Conservation (phyloP, 2,888 invertebrate genomes). For the Chloromyia formosa region DNA sequence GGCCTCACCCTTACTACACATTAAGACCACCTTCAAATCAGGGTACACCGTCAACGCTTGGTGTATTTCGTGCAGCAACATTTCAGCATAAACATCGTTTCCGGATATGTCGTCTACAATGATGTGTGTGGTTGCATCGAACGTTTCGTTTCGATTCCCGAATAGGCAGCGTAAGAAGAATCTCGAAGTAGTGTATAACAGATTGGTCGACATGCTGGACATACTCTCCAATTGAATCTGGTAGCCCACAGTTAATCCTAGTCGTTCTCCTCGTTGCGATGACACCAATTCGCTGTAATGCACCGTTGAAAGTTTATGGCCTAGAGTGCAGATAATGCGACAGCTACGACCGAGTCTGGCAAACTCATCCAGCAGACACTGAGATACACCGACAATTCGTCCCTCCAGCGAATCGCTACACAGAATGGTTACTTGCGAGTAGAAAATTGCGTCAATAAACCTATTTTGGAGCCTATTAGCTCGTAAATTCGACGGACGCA, state of each 20-base stretch:
- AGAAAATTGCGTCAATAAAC: constrained; percentile 72
- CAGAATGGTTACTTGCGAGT: constrained; percentile 75
- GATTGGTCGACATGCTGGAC: constrained; percentile 45
- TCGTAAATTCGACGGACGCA: constrained; percentile 71
- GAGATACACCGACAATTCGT: constrained; percentile 92
- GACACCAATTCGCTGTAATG: constrained; percentile 85
- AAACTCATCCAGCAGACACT: constrained; percentile 84
- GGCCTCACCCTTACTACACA: constrained; percentile 79
- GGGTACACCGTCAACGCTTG: constrained; percentile 75
- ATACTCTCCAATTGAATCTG: constrained; percentile 83
- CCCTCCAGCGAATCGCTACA: constrained; percentile 86
- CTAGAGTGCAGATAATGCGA: constrained; percentile 91
- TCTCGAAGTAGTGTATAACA: constrained; percentile 54
- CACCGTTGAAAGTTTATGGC: constrained; percentile 86
- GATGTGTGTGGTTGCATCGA: constrained; percentile 72
- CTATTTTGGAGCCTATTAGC: constrained; percentile 73
- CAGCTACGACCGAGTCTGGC: constrained; percentile 71
- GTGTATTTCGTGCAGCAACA: constrained; percentile 83
- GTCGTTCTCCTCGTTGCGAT: constrained; percentile 73
- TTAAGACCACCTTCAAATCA: constrained; percentile 81
- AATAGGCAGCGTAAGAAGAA: constrained; percentile 80
- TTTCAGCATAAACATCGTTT: constrained; percentile 89
- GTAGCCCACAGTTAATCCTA: constrained; percentile 80
- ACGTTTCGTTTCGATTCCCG: constrained; percentile 70
- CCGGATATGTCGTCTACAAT: constrained; percentile 94